Evolutionary conservation across 2,113 vertebrate species (phyloP).

Genomic region (Lathamus discolor): DNA sequence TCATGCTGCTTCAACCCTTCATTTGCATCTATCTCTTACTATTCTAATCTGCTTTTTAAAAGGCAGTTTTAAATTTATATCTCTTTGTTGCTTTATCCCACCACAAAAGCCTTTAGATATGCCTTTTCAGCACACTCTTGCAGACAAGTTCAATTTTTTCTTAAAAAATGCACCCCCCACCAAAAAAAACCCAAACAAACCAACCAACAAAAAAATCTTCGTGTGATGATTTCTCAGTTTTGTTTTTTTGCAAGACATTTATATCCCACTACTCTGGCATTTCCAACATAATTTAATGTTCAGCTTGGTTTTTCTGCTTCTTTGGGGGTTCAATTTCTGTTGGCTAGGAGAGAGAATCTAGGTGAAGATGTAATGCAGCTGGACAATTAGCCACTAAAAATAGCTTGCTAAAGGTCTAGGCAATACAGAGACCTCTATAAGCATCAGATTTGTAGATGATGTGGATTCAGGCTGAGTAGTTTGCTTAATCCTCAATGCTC

Average conservation of each 20-base stretch:
- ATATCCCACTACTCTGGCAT: not conserved
- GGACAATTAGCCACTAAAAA: slow-evolving; percentile 64
- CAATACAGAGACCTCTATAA: not conserved
- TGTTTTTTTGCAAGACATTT: not conserved
- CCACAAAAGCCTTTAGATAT: not conserved
- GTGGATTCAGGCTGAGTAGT: not conserved
- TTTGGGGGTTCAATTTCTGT: not conserved
- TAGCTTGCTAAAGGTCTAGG: slow-evolving; percentile 17
- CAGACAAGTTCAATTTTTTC: not conserved
- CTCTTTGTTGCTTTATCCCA: slow-evolving; percentile 25
- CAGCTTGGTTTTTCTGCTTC: not conserved
- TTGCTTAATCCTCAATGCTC: not conserved
- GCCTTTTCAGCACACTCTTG: not conserved
- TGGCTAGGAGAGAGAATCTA: slow-evolving; percentile 15
- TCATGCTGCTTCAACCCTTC: not conserved
- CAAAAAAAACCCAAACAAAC: not conserved
- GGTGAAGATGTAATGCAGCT: slow-evolving; percentile 39
- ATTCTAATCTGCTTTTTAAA: slow-evolving; percentile 40
- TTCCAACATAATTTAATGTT: not conserved
- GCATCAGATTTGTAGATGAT: not conserved
- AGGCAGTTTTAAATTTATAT: not conserved
- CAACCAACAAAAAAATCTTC: not conserved
- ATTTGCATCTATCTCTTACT: slow-evolving; percentile 23
- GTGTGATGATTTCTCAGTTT: not conserved
- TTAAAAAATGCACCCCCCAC: not conserved